phyloP scores from a whole-genome alignment of 2,888 invertebrate species.

The Acrobasis consociella region DNA sequence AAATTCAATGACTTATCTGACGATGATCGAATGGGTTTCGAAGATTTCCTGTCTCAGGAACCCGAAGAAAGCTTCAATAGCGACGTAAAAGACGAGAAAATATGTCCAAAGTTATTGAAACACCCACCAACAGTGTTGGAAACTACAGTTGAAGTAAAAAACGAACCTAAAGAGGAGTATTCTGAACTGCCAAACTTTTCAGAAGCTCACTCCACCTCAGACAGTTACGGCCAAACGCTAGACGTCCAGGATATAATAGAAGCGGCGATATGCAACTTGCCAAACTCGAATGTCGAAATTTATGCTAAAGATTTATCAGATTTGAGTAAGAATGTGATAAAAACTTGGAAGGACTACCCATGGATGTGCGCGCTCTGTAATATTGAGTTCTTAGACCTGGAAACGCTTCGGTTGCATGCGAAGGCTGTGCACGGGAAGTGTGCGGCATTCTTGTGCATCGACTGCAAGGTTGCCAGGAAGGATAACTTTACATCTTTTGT shows the following conservation, averaged over 20 bases:
- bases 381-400: constrained; percentile 64
- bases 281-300: constrained; percentile 53
- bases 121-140: constrained; percentile 15
- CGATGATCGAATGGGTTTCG: constrained; percentile 55
- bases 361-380: constrained; percentile 71
- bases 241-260: constrained; percentile 65
- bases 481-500: constrained; percentile 85
- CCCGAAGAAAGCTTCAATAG: constrained; percentile 27
- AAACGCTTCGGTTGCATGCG: constrained; percentile 82
- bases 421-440: constrained; percentile 84
- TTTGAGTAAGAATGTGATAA: constrained; percentile 47
- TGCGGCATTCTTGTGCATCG: constrained; percentile 85
- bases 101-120: constrained; percentile 3
- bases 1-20: constrained; percentile 49
- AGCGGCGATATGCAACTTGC: constrained; percentile 54
- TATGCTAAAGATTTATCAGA: constrained; percentile 63
- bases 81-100: constrained; percentile 41
- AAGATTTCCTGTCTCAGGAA: constrained; percentile 50
- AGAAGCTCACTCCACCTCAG: constrained; percentile 1
- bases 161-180: constrained; percentile 60
- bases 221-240: constrained; percentile 40
- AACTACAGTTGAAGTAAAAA: constrained; percentile 49
- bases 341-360: constrained; percentile 67
- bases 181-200: constrained; percentile 3
- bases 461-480: constrained; percentile 84